A percentile compares a stretch with the other conserved stretches of the same genome.
Evolutionary conservation across 1,140 invertebrate species (phyloP).

Genomic region (Drosophila ogumai): DNA sequence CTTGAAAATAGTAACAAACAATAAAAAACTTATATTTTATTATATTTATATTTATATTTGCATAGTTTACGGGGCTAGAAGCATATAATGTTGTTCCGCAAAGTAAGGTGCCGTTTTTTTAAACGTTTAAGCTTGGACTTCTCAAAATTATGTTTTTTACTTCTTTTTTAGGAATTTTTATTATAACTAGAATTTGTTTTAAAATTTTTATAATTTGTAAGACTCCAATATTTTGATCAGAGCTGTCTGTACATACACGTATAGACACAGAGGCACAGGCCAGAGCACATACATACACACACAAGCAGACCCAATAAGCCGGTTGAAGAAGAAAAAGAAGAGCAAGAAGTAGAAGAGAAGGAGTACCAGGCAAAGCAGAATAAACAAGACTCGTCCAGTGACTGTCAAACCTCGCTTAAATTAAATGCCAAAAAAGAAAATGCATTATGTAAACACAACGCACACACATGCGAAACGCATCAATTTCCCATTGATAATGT

Average conservation of each 20-base stretch:
- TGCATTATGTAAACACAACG: conserved; percentile 35
- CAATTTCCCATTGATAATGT: conserved; percentile 64
- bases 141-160: background rate
- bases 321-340: conserved; percentile 44
- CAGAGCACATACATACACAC: background rate
- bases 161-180: background rate
- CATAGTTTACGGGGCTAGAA: background rate
- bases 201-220: background rate
- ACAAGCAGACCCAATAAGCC: conserved; percentile 27
- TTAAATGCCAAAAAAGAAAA: conserved; percentile 27
- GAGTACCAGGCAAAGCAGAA: conserved; percentile 29
- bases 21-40: background rate
- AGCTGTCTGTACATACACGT: conserved; percentile 2
- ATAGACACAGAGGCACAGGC: background rate
- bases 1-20: background rate
- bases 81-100: too few species aligned
- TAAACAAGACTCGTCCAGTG: conserved; percentile 13
- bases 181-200: background rate
- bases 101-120: too few species aligned
- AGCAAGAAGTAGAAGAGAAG: conserved; percentile 2
- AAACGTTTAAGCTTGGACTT: too few species aligned
- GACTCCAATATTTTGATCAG: background rate
- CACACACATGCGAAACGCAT: conserved; percentile 8
- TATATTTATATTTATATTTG: background rate
- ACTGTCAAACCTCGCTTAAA: conserved; percentile 39